Evolutionary conservation across 2,113 vertebrate genomes (phyloP).

Genomic region (Ornithorhynchus anatinus): DNA sequence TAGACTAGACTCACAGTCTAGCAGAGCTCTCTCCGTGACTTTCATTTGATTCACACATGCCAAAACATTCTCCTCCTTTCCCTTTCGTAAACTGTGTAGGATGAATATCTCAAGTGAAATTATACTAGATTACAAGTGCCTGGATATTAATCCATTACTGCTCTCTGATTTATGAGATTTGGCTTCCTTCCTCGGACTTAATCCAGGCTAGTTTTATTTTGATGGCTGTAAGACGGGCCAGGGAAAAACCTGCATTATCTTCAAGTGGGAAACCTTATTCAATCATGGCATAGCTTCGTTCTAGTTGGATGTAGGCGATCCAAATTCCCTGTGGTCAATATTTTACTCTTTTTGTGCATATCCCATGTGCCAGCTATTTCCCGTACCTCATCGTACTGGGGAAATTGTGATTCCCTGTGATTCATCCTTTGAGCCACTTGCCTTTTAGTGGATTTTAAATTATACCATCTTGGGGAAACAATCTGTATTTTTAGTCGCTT

Average conservation of each 20-base stretch:
- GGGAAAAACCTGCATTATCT: not conserved
- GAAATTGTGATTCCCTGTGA: not conserved
- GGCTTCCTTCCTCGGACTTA: not conserved
- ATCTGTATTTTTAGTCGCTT: not conserved
- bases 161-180: conserved; percentile 11
- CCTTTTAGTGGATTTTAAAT: conserved; percentile 8
- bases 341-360: not conserved
- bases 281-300: not conserved
- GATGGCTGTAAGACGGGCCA: not conserved
- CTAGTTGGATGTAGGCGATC: not conserved
- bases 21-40: too few relatives aligned
- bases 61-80: not conserved
- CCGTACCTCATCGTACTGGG: not conserved
- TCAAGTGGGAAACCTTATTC: not conserved
- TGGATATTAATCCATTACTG: conserved; percentile 8
- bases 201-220: conserved; percentile 14
- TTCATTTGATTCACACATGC: too few relatives aligned
- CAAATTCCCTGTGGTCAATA: not conserved
- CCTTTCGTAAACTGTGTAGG: not conserved
- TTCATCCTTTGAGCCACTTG: not conserved
- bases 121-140: not conserved
- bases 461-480: not conserved
- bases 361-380: not conserved
- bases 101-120: not conserved
- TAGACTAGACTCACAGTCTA: too few relatives aligned